Percentiles rank a stretch among this genome's conserved stretches.
phyloP scores from a whole-genome alignment of 2,888 invertebrate species.

The Melipona beecheii region DNA sequence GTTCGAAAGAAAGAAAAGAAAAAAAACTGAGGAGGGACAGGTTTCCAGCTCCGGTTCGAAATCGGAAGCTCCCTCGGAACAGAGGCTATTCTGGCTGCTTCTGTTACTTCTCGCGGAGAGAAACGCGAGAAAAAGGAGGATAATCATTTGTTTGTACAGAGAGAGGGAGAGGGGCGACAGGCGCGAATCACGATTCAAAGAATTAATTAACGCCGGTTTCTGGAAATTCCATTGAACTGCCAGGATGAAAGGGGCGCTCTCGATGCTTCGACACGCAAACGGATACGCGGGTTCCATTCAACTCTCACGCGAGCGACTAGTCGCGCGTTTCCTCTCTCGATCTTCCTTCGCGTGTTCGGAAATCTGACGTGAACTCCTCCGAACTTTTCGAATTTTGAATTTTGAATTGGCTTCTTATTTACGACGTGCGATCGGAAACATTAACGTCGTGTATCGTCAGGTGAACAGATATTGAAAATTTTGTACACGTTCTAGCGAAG shows the following conservation, averaged over 20 bases:
- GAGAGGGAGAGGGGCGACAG: slow-evolving; percentile 8
- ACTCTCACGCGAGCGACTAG: slow-evolving; percentile 44
- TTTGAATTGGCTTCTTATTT: too few species aligned
- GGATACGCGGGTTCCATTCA: slow-evolving; percentile 51
- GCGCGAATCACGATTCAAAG: slow-evolving; percentile 41
- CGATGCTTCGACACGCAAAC: slow-evolving; percentile 46
- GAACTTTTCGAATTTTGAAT: too few species aligned
- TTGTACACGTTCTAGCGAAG: too few species aligned
- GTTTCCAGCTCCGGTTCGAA: not conserved
- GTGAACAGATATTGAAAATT: too few species aligned
- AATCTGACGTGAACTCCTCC: too few species aligned
- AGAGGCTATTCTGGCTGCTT: not conserved
- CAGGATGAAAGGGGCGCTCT: slow-evolving; percentile 40
- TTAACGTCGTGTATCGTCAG: too few species aligned
- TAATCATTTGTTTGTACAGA: slow-evolving; percentile 52
- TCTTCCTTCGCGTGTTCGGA: not conserved
- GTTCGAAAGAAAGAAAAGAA: too few species aligned
- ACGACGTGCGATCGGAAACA: too few species aligned
- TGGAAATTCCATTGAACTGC: slow-evolving; percentile 43
- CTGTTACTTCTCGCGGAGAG: not conserved
- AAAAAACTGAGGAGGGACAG: too few species aligned
- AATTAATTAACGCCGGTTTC: slow-evolving; percentile 48
- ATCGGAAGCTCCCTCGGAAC: not conserved
- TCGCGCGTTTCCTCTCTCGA: slow-evolving; percentile 18
- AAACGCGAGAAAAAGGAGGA: slow-evolving; percentile 11